Percentiles rank a stretch among this genome's conserved stretches.
These are phyloP conservation scores for Notoglanidium macrostoma DNA, from an alignment of 2,797 vertebrate genomes.

Conservation along the genomic window DNA sequence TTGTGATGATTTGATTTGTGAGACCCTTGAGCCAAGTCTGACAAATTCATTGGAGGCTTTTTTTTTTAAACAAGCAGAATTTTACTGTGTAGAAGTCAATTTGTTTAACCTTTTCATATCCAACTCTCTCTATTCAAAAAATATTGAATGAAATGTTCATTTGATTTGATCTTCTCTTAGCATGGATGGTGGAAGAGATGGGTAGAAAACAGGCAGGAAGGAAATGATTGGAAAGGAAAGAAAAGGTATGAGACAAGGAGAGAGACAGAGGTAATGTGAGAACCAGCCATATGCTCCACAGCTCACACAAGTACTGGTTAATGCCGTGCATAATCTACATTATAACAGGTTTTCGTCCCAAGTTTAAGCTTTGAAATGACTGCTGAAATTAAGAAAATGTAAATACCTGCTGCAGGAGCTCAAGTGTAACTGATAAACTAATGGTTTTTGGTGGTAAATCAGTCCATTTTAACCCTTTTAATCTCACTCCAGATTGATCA, in stretches of 20 bases:
- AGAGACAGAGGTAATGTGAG: neutral
- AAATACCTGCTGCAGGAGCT: neutral
- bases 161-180: neutral
- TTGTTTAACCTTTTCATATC: neutral
- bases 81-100: neutral
- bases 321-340: neutral
- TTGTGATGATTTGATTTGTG: neutral
- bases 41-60: neutral
- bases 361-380: neutral
- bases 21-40: neutral
- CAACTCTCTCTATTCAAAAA: neutral
- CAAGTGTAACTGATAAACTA: neutral
- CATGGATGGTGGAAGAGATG: neutral
- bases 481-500: neutral
- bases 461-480: neutral
- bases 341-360: neutral
- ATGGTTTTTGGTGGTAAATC: neutral
- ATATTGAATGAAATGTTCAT: slow-evolving; percentile 9
- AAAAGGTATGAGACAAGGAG: neutral
- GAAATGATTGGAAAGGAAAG: neutral
- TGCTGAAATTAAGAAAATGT: neutral
- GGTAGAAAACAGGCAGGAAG: neutral
- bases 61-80: neutral
- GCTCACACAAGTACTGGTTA: neutral
- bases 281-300: neutral